Percentiles rank a stretch among this genome's conserved stretches.
Conservation (phyloP, 2,113 vertebrate genomes). For the Ancistrus triradiatus region DNA sequence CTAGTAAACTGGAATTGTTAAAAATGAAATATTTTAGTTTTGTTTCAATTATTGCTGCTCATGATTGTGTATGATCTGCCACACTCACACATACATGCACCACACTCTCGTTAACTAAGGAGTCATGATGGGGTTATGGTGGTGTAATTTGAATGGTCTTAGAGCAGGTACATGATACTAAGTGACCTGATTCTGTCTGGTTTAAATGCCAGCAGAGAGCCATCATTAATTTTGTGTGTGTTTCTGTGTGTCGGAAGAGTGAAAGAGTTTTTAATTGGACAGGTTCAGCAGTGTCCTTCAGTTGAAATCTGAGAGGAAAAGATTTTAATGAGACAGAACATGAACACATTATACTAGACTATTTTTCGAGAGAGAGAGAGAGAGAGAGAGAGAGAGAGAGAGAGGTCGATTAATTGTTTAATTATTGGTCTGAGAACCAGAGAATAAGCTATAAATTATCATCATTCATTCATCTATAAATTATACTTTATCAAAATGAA, state of each 20-base stretch:
- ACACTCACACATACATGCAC: background rate
- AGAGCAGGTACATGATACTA: constrained; percentile 29
- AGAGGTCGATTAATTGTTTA: background rate
- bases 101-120: constrained; percentile 14
- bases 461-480: no score
- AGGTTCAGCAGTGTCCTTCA: constrained; percentile 23
- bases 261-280: constrained; percentile 35
- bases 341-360: constrained; percentile 13
- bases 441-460: background rate
- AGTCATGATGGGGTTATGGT: constrained; percentile 16
- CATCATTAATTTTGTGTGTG: constrained; percentile 19
- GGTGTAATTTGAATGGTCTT: constrained; percentile 25
- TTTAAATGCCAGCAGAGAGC: constrained; percentile 35
- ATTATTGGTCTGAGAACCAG: background rate
- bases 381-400: background rate
- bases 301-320: constrained; percentile 14
- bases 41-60: background rate
- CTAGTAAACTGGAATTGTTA: no score
- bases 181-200: constrained; percentile 27
- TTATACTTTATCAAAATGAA: no score
- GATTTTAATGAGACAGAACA: constrained; percentile 40
- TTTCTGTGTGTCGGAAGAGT: background rate
- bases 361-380: background rate
- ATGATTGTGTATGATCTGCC: no score
- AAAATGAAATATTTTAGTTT: no score